These are phyloP conservation scores for Microdon myrmicae DNA, from an alignment of 2,888 invertebrate species.

Conservation along the genomic window DNA sequence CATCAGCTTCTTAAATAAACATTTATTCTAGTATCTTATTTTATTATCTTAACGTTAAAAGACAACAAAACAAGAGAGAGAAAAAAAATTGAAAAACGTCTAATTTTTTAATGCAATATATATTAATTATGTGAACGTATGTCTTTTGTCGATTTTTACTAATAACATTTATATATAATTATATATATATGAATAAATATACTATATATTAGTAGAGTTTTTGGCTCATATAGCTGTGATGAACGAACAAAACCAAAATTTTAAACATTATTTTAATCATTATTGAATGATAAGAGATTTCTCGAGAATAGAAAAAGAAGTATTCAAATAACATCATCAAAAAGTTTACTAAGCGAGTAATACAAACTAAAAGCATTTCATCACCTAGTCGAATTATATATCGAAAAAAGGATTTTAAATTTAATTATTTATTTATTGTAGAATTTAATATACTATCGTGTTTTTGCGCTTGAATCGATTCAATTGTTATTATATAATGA, in stretches of 20 bases:
- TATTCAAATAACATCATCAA: not conserved
- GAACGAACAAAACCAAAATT: constrained; percentile 27
- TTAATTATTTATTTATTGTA: not conserved
- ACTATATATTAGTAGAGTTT: constrained; percentile 46
- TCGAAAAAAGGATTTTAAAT: not conserved
- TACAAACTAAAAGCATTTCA: constrained; percentile 25
- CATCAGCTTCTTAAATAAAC: constrained; percentile 93
- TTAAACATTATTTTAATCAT: not conserved
- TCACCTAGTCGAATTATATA: constrained; percentile 30
- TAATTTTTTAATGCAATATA: constrained; percentile 28
- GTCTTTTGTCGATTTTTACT: constrained; percentile 31
- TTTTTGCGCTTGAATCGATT: no score
- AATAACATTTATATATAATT: constrained; percentile 26
- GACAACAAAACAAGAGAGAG: constrained; percentile 19
- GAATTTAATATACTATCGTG: no score
- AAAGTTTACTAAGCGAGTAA: constrained; percentile 12
- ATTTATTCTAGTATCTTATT: constrained; percentile 49
- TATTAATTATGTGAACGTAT: constrained; percentile 37
- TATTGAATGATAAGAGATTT: constrained; percentile 1
- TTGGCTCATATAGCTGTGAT: constrained; percentile 54
- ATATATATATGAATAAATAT: constrained; percentile 27
- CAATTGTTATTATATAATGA: no score
- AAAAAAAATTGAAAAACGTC: constrained; percentile 31
- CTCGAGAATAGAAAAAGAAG: constrained; percentile 2
- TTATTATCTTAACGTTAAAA: constrained; percentile 45